A percentile compares a stretch with the other conserved stretches of the same genome.
Evolutionary conservation across 2,888 invertebrate genomes (phyloP).

Genomic region (Pogonocherus hispidulus): DNA sequence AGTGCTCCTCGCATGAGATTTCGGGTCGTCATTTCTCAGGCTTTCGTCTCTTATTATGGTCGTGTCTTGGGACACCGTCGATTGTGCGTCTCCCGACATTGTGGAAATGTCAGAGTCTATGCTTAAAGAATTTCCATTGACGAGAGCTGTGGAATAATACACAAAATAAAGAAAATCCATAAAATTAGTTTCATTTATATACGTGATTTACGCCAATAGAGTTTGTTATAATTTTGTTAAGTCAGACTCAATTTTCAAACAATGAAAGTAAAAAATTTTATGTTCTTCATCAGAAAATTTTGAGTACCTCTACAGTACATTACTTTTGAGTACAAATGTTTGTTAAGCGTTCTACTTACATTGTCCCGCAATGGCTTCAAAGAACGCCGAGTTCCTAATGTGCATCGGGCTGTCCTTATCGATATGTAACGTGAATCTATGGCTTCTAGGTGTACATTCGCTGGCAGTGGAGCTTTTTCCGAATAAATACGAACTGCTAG

Average conservation of each 20-base stretch:
- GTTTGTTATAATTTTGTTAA: too few relatives aligned
- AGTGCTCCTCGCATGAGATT: constrained; percentile 65
- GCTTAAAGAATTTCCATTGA: constrained; percentile 83
- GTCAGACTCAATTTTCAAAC: too few relatives aligned
- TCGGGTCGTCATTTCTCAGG: constrained; percentile 65
- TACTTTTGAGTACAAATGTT: too few relatives aligned
- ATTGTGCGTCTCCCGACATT: constrained; percentile 75
- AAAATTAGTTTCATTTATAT: too few relatives aligned
- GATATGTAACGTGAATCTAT: constrained; percentile 81
- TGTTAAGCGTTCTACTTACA: too few relatives aligned
- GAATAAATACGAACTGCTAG: constrained; percentile 74
- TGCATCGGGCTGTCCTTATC: constrained; percentile 83
- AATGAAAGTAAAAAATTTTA: too few relatives aligned
- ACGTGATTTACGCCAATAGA: too few relatives aligned
- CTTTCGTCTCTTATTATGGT: constrained; percentile 70
- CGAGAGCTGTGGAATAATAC: constrained; percentile 69
- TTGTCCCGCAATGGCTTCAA: constrained; percentile 81
- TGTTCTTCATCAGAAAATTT: too few relatives aligned
- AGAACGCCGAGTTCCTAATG: constrained; percentile 82
- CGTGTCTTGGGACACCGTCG: constrained; percentile 74
- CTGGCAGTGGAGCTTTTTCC: constrained; percentile 69
- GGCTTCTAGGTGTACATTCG: constrained; percentile 73
- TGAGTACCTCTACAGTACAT: too few relatives aligned
- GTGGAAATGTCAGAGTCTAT: constrained; percentile 82
- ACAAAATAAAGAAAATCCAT: background rate